A percentile compares a stretch with the other conserved stretches of the same genome.
Conservation (phyloP, 1,140 invertebrate species). For the Caenorhabditis remanei region DNA sequence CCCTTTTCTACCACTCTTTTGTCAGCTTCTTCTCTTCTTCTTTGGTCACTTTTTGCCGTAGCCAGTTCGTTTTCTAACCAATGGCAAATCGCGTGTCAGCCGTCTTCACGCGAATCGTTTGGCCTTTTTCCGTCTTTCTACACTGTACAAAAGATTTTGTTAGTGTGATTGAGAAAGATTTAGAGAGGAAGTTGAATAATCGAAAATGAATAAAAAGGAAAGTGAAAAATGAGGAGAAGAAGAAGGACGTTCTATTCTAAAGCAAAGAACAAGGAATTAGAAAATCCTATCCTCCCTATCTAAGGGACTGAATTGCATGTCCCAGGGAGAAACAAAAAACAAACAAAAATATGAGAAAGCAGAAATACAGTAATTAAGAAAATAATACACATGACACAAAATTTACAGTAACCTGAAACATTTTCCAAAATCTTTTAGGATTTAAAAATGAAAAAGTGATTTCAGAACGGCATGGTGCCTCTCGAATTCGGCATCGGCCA, state of each 20-base stretch:
- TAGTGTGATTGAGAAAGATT: constrained; percentile 1
- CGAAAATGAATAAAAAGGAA: not conserved
- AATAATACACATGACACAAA: no score
- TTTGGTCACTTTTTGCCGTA: constrained; percentile 47
- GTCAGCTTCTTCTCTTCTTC: not conserved
- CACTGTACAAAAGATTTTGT: not conserved
- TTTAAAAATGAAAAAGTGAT: not conserved
- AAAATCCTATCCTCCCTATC: no score
- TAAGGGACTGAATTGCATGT: no score
- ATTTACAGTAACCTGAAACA: no score
- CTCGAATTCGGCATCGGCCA: not conserved
- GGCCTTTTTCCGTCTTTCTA: constrained; percentile 22
- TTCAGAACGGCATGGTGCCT: constrained; percentile 5
- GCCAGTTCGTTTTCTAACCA: constrained; percentile 50
- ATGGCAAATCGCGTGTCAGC: constrained; percentile 49
- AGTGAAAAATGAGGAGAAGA: not conserved
- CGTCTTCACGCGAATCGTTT: constrained; percentile 37
- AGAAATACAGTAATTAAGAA: no score
- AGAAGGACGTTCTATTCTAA: not conserved
- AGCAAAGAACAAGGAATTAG: not conserved
- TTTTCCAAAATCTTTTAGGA: not conserved
- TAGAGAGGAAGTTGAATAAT: not conserved
- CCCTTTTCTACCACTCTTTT: not conserved
- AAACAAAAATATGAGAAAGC: no score
- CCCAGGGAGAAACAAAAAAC: no score